phyloP scores from a whole-genome alignment of 2,797 vertebrate genomes.

The Huso huso region DNA sequence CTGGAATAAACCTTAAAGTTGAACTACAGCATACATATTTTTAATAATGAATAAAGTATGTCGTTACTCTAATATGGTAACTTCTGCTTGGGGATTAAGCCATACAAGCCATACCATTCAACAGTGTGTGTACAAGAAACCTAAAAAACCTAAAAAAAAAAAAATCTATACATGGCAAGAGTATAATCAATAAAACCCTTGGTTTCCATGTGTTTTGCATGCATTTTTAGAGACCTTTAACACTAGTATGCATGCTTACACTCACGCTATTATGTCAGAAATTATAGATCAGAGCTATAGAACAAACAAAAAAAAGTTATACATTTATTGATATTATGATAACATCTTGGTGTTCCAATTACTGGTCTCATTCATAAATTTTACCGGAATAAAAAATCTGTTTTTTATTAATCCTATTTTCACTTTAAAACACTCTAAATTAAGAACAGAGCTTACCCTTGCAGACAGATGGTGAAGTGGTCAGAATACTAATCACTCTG shows the following conservation, averaged over 20 bases:
- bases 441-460: conserved; percentile 46
- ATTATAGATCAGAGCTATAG: conserved; percentile 11
- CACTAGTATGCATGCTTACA: conserved; percentile 4
- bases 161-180: too few species aligned
- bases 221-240: conserved; percentile 7
- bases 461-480: conserved; percentile 50
- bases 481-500: conserved; percentile 57
- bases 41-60: conserved; percentile 13
- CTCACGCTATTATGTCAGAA: conserved; percentile 8
- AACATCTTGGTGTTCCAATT: conserved; percentile 15
- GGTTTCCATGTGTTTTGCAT: conserved; percentile 4
- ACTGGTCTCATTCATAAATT: conserved; percentile 18
- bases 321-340: conserved; percentile 18
- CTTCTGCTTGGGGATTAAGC: not conserved
- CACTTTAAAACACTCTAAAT: conserved; percentile 56
- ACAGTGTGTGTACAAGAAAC: not conserved
- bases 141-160: not conserved
- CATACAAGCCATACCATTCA: conserved; percentile 6
- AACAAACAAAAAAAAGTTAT: conserved; percentile 3
- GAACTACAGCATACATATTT: conserved; percentile 1
- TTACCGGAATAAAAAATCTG: conserved; percentile 18
- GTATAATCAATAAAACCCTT: not conserved
- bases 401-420: conserved; percentile 61
- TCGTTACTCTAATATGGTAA: conserved; percentile 1
- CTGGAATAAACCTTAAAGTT: not conserved